phyloP scores from a whole-genome alignment of 2,113 vertebrate species.

The Coreoperca whiteheadi region DNA sequence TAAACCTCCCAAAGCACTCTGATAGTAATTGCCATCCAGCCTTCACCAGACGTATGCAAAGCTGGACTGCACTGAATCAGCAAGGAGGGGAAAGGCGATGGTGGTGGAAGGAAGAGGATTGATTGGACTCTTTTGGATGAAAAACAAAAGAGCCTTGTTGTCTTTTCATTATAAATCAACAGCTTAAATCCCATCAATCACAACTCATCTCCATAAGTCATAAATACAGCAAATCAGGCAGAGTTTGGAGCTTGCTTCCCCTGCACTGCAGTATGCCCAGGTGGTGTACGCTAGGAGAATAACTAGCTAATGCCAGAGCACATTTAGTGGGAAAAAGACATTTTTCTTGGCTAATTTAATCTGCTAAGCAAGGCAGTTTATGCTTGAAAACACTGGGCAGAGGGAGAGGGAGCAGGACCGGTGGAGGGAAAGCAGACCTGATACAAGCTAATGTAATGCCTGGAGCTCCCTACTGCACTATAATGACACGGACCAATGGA shows the following conservation, averaged over 20 bases:
- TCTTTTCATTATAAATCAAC: constrained; percentile 75
- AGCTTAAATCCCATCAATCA: constrained; percentile 63
- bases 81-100: background rate
- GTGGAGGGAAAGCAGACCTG: constrained; percentile 6
- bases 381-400: constrained; percentile 21
- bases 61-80: constrained; percentile 59
- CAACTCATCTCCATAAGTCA: constrained; percentile 37
- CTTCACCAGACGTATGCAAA: constrained; percentile 37
- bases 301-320: background rate
- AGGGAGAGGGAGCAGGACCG: background rate
- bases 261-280: background rate
- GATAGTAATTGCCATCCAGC: constrained; percentile 38
- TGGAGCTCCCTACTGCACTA: constrained; percentile 59
- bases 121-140: constrained; percentile 61
- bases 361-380: constrained; percentile 43
- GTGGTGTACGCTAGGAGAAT: background rate
- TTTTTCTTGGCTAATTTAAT: constrained; percentile 59
- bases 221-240: background rate
- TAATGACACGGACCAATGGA: constrained; percentile 69
- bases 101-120: constrained; percentile 49
- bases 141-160: constrained; percentile 65
- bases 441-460: constrained; percentile 66
- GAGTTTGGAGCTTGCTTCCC: background rate
- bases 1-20: constrained; percentile 42
- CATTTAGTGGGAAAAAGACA: background rate